Percentiles rank a stretch among this genome's conserved stretches.
phyloP scores from a whole-genome alignment of 2,888 invertebrate species.

The Cerastis leucographa region DNA sequence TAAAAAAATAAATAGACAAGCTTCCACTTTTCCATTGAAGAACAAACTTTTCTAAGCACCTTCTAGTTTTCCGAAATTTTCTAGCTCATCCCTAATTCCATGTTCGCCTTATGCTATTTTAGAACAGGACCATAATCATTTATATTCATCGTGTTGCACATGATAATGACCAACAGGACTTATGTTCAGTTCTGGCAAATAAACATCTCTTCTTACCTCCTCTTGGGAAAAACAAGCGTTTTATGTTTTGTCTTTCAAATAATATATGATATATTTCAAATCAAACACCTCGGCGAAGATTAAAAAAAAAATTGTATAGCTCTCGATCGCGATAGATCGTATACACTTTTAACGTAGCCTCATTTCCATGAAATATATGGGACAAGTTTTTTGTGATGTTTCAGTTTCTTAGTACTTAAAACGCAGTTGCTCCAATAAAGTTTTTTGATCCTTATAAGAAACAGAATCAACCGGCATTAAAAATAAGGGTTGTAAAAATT shows the following conservation, averaged over 20 bases:
- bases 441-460: too few species aligned
- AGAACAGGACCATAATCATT: constrained; percentile 3
- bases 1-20: neutral
- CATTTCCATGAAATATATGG: too few species aligned
- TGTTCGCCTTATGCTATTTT: neutral
- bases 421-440: neutral
- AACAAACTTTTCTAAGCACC: neutral
- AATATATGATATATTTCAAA: too few species aligned
- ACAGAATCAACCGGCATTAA: too few species aligned
- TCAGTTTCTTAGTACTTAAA: neutral
- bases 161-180: neutral
- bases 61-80: constrained; percentile 15
- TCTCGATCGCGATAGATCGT: too few species aligned
- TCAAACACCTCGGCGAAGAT: too few species aligned
- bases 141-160: constrained; percentile 13
- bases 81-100: constrained; percentile 13
- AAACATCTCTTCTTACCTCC: neutral
- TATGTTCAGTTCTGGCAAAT: neutral
- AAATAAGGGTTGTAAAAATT: neutral
- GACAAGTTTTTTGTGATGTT: too few species aligned
- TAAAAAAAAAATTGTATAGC: too few species aligned
- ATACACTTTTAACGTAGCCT: too few species aligned
- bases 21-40: neutral
- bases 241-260: neutral
- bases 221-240: neutral